Evolutionary conservation across 2,113 vertebrate genomes (phyloP), one percentile per base, ranked within the genome.

Genomic region (Saimiri boliviensis): DNA sequence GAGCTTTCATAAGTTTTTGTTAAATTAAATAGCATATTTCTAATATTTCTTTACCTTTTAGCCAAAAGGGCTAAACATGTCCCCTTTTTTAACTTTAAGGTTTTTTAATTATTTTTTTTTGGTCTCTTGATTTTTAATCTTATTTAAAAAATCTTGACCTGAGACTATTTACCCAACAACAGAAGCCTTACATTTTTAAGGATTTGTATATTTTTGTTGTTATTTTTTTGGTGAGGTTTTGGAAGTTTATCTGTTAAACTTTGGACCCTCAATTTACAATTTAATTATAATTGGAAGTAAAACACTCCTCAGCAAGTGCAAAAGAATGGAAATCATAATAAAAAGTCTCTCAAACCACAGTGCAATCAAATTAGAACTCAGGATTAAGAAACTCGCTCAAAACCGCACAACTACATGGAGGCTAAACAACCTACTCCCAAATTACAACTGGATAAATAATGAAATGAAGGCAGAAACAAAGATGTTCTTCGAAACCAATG

Each of bases 1-100:
- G 54, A n/a, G 5, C 89, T 94, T 92, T 90, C 14, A 9, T 68
- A 82, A 52, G 6, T 56, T 79, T 93, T 91, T 63, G 49, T 71
- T 96, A 63, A 77, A 92, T 86, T 84, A 52, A 93, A 89, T 52
- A 79, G 37, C 23, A 70, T 63, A 47, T 42, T 63, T 70, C 25
- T 70, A 90, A 80, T 58, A 71, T 76, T 90, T 89, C 45, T 92
- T 92, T 77, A 58, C 80, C 25, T 93, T 92, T 71, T 80, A 71
- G 12, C 66, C 45, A 30, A 25, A 77, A 79, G 19, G 86, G 76
- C 32, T 96, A 56, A 49, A 40, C 25, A 16, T 3, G 32, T 49
- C 12, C 14, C 84, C 1, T 11, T 91, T 90, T 86, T 80, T 23
- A 85, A 91, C 14, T 66, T 45, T 45, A 88, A 30, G 4, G 13